Base-by-base conservation (phyloP, 2,797 vertebrate species). In the Crossoptilon crossoptilon region DNA sequence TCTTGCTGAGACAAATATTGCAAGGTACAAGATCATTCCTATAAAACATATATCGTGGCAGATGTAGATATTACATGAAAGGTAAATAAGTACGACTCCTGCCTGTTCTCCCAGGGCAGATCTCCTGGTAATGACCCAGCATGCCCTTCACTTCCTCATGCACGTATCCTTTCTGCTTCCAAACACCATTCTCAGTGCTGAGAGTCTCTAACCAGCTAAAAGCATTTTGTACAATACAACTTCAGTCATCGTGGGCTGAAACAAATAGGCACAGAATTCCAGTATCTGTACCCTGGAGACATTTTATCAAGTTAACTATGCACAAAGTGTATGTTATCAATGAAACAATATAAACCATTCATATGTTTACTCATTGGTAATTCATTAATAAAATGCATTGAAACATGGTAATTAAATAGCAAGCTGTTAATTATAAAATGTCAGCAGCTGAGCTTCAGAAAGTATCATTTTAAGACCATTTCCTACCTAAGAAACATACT, bases 311-410 rank as follows among this genome's bases (percentile, higher is more conserved):
- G 67, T 58, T 70, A 68, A 67, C 70, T 88, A 21, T 35, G 48
- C 41, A 48, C n/a, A 27, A 49, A 31, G 29, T 51, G 9, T 63
- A 13, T 23, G 7, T 60, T 90, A 84, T 60, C 58, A 77, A 48
- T 18, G 68, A 71, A 86, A 44, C 77, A 74, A 77, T 31, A 84
- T 41, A 64, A 77, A 41, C 0, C 6, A 37, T 64, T 79, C 0
- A 0, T 43, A 63, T 80, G 10, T 75, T 81, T 91, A 77, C 93
- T 72, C 41, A 78, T 78, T 59, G 62, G 67, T 78, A 91, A 71
- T 84, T 86, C 49, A 53, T 49, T 88, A 86, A 80, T 91, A 86
- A 86, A 91, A 88, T 81, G 22, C 63, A 55, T 78, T 66, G 59
- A 84, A 92, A 93, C 19, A 27, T 64, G 16, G 37, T 90, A 88